These are phyloP conservation scores for Porites evermanni DNA, from an alignment of 92 coral and sea anemone genomes.

Conservation along the genomic window DNA sequence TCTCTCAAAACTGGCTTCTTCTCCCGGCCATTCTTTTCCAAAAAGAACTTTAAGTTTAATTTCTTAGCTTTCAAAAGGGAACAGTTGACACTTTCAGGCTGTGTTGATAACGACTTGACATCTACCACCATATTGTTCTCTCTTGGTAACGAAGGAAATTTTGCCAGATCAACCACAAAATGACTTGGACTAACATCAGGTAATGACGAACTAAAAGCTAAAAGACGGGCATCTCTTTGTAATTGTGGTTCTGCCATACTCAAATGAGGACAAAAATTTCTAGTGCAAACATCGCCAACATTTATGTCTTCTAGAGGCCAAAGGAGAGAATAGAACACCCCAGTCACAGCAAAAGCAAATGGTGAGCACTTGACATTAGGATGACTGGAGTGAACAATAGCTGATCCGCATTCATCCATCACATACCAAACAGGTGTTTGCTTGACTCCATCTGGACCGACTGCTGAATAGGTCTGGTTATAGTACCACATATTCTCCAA, in stretches of 20 bases:
- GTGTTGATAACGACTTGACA: constrained; percentile 34
- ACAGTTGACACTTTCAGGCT: constrained; percentile 19
- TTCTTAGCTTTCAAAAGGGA: constrained; percentile 12
- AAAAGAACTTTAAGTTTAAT: constrained; percentile 64
- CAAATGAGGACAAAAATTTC: constrained; percentile 75
- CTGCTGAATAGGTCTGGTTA: constrained; percentile 87
- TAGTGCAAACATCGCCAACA: constrained; percentile 70
- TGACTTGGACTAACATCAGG: constrained; percentile 68
- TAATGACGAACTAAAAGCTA: constrained; percentile 65
- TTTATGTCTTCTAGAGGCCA: constrained; percentile 79
- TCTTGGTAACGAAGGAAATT: constrained; percentile 27
- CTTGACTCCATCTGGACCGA: constrained; percentile 63
- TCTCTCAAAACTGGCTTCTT: constrained; percentile 54
- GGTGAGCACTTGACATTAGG: constrained; percentile 87
- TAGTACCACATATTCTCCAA: constrained; percentile 83
- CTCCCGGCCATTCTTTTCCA: constrained; percentile 39
- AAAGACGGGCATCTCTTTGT: constrained; percentile 74
- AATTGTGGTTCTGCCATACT: constrained; percentile 54
- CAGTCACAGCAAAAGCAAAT: constrained; percentile 82
- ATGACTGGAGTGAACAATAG: constrained; percentile 60
- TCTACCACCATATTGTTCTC: constrained; percentile 28
- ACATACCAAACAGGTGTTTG: constrained; percentile 81
- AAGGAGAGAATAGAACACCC: constrained; percentile 68
- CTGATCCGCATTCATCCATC: constrained; percentile 87
- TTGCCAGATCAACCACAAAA: constrained; percentile 67